Conservation (phyloP, 1,140 invertebrate genomes). For the Yoshiicerus persimilis region DNA sequence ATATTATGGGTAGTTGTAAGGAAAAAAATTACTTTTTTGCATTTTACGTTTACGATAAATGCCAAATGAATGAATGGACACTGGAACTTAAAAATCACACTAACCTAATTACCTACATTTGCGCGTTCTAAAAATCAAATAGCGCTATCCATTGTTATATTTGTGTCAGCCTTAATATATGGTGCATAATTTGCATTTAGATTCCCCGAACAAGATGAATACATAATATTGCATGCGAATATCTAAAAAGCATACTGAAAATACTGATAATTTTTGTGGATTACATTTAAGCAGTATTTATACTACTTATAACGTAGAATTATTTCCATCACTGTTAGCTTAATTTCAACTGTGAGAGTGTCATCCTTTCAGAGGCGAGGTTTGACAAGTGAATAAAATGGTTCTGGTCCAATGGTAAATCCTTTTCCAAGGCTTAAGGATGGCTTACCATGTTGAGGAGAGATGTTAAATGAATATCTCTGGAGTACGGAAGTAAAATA, state of each 20-base stretch:
- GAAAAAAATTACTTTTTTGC: no score
- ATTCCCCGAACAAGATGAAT: not conserved
- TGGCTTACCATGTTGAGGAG: constrained; percentile 9
- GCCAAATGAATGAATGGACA: no score
- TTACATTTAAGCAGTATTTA: not conserved
- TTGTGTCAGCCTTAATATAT: not conserved
- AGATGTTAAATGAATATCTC: constrained; percentile 65
- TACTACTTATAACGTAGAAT: not conserved
- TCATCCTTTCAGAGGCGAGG: not conserved
- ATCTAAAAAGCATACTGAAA: not conserved
- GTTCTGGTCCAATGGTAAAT: constrained; percentile 40
- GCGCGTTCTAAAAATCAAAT: not conserved
- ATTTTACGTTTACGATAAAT: no score
- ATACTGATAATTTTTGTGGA: not conserved
- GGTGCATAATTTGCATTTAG: not conserved
- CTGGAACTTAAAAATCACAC: no score
- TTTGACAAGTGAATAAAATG: constrained; percentile 35
- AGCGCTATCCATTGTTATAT: not conserved
- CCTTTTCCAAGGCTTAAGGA: constrained; percentile 27
- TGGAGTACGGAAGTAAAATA: constrained; percentile 77
- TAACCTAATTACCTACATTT: no score
- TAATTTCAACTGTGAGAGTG: no score
- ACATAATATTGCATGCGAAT: not conserved
- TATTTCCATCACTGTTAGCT: no score
- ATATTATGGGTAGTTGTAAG: no score